Evolutionary conservation across 2,888 invertebrate genomes (phyloP).

Genomic region (Acrobasis consociella): DNA sequence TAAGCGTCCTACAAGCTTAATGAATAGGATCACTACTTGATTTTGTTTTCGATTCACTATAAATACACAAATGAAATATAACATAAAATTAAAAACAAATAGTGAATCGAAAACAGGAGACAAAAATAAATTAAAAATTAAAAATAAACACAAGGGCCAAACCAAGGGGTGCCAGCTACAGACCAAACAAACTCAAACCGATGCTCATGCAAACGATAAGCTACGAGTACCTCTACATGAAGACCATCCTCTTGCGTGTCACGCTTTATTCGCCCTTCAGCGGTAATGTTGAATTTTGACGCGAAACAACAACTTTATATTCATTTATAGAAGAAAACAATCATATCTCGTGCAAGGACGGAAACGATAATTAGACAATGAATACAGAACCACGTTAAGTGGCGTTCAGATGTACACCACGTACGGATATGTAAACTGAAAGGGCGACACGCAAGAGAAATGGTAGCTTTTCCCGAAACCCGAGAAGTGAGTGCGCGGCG

Average conservation of each 20-base stretch:
- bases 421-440: conserved; percentile 76
- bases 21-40: conserved; percentile 47
- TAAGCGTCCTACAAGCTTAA: conserved; percentile 50
- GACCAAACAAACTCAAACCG: conserved; percentile 61
- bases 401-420: conserved; percentile 71
- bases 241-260: conserved; percentile 59
- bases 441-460: conserved; percentile 80
- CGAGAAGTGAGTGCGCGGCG: conserved; percentile 75
- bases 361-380: not conserved
- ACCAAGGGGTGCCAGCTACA: conserved; percentile 81
- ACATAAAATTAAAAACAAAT: conserved; percentile 31
- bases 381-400: not conserved
- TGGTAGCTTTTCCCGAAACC: conserved; percentile 81
- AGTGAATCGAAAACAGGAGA: conserved; percentile 46
- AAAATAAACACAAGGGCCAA: conserved; percentile 73
- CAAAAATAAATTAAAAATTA: conserved; percentile 46
- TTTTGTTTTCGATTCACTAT: conserved; percentile 45
- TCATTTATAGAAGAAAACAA: not conserved
- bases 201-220: conserved; percentile 75
- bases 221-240: conserved; percentile 55
- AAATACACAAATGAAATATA: conserved; percentile 26
- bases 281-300: not conserved
- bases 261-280: conserved; percentile 33
- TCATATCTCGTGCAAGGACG: conserved; percentile 5
- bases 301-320: not conserved